phyloP scores from a whole-genome alignment of 2,888 invertebrate species.

The Acholoe squamosa region DNA sequence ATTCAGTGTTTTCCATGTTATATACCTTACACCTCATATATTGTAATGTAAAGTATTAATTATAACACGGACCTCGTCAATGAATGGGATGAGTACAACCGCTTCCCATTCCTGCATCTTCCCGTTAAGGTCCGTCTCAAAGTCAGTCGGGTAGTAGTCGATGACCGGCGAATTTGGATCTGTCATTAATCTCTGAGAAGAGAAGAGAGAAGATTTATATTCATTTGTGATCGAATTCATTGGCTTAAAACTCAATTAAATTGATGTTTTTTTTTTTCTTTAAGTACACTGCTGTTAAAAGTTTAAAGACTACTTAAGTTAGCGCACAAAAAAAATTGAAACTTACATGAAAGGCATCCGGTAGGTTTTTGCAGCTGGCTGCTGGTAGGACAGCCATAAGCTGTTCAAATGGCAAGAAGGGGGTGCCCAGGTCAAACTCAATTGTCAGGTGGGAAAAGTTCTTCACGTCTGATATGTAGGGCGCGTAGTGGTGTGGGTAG shows the following conservation, averaged over 20 bases:
- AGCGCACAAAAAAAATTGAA: not conserved
- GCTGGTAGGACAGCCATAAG: constrained; percentile 99
- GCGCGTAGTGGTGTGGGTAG: constrained; percentile 98
- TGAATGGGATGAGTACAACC: constrained; percentile 98
- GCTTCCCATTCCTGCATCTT: constrained; percentile 99
- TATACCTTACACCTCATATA: no score
- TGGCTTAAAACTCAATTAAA: no score
- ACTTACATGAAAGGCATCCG: constrained; percentile 90
- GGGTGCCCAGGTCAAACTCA: constrained; percentile 92
- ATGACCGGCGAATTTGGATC: constrained; percentile 95
- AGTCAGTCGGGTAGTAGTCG: constrained; percentile 98
- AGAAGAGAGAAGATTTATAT: no score
- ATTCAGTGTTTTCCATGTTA: no score
- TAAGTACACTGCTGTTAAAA: no score
- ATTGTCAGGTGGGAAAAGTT: constrained; percentile 90
- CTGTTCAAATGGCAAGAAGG: constrained; percentile 97
- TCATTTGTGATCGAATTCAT: no score
- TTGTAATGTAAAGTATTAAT: no score
- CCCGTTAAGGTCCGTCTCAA: constrained; percentile 97
- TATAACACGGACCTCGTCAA: constrained; percentile 88
- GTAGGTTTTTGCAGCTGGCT: constrained; percentile 96
- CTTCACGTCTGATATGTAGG: constrained; percentile 95
- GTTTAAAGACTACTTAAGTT: no score
- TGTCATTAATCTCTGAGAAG: constrained; percentile 91
- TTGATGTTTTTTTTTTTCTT: no score